Evolutionary conservation across 2,797 vertebrate genomes (phyloP).

Genomic region (Vultur gryphus): DNA sequence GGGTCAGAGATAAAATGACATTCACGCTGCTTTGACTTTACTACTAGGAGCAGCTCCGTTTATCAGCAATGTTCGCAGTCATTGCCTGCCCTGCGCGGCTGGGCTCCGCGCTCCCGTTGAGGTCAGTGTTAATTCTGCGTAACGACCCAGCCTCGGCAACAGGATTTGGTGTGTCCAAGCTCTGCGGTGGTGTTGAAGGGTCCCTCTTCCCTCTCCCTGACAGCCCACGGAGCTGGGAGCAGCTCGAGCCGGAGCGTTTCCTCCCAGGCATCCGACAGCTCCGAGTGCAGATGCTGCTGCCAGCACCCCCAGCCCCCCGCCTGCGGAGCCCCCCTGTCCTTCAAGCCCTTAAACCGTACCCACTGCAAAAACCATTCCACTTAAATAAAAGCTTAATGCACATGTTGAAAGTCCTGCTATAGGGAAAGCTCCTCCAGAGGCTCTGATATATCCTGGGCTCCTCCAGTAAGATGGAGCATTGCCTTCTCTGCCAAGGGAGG

Average conservation of each 20-base stretch:
- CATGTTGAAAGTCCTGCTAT: fast-evolving
- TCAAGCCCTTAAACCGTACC: not conserved
- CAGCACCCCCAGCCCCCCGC: not conserved
- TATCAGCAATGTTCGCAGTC: fast-evolving
- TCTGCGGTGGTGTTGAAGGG: too few relatives aligned
- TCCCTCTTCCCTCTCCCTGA: not conserved
- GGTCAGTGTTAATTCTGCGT: fast-evolving
- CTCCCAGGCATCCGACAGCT: not conserved
- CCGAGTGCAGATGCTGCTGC: not conserved
- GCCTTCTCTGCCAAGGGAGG: not conserved
- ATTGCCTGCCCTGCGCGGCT: fast-evolving
- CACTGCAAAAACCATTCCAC: not conserved
- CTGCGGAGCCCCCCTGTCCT: fast-evolving
- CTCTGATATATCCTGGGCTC: fast-evolving
- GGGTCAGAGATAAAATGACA: fast-evolving
- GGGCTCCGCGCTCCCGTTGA: fast-evolving
- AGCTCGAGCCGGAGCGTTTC: not conserved
- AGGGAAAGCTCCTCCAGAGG: not conserved
- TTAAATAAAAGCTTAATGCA: fast-evolving
- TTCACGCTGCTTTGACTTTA: fast-evolving
- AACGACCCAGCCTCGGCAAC: not conserved
- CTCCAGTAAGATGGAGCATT: fast-evolving
- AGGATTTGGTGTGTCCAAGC: not conserved
- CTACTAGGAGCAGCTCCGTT: fast-evolving
- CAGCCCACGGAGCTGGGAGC: not conserved